phyloP scores from a whole-genome alignment of 2,888 invertebrate genomes.

The Geophilus truncorum region DNA sequence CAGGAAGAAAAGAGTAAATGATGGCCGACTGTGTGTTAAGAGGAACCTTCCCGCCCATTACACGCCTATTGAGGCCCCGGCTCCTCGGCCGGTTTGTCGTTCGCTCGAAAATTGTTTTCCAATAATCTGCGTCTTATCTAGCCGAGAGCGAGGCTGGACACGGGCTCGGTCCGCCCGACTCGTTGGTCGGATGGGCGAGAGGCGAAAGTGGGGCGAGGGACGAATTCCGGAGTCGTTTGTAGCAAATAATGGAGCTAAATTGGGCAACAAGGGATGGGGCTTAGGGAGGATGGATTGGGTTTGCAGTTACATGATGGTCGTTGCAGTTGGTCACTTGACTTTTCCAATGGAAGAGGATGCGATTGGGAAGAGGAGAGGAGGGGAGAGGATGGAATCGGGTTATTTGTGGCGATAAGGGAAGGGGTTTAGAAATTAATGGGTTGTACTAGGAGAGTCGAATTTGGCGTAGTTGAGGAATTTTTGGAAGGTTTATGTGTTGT shows the following conservation, averaged over 20 bases:
- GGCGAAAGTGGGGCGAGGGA: background rate
- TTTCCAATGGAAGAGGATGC: background rate
- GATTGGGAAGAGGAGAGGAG: background rate
- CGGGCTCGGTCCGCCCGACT: background rate
- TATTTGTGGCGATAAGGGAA: background rate
- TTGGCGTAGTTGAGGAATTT: no score
- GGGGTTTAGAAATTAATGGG: no score
- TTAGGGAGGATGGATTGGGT: background rate
- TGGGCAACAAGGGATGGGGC: background rate
- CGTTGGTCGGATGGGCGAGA: background rate
- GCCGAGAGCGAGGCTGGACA: background rate
- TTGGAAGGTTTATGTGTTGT: no score
- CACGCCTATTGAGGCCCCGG: background rate
- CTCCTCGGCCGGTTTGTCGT: conserved; percentile 3
- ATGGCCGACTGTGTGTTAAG: background rate
- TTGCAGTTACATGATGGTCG: background rate
- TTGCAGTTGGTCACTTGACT: background rate
- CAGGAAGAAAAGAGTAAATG: background rate
- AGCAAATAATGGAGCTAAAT: background rate
- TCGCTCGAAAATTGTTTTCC: background rate
- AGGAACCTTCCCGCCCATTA: conserved; percentile 14
- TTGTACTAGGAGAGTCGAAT: no score
- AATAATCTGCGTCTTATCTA: conserved; percentile 8
- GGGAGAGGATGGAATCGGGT: background rate
- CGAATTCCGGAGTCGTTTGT: background rate